These are phyloP conservation scores for Lucifuga dentata DNA, from an alignment of 2,113 vertebrate genomes.

Conservation along the genomic window DNA sequence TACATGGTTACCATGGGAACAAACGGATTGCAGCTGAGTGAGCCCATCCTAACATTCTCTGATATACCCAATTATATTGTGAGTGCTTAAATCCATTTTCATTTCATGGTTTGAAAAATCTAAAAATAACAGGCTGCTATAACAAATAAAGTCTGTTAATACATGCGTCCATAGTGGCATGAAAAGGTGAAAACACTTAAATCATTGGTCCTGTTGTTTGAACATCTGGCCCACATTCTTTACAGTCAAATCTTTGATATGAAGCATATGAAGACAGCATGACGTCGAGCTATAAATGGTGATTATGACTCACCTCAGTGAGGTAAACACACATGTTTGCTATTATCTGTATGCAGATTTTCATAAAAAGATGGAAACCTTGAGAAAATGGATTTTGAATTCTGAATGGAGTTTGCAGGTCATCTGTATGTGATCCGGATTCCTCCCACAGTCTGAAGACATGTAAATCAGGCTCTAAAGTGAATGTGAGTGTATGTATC, in stretches of 20 bases:
- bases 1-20: conserved; percentile 69
- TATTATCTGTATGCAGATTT: background rate
- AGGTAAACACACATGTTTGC: conserved; percentile 7
- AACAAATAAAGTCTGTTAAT: conserved; percentile 27
- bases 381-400: background rate
- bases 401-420: background rate
- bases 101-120: conserved; percentile 28
- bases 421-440: background rate
- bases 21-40: conserved; percentile 15
- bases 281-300: background rate
- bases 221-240: conserved; percentile 30
- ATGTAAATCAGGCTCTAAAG: background rate
- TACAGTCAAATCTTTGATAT: background rate
- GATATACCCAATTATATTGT: conserved; percentile 13
- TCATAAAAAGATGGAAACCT: background rate
- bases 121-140: background rate
- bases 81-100: conserved; percentile 1
- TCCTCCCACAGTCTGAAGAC: background rate
- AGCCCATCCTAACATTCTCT: conserved; percentile 3
- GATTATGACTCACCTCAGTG: conserved; percentile 28
- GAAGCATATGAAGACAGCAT: background rate
- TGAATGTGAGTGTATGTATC: background rate
- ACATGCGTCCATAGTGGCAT: too few species aligned
- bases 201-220: background rate
- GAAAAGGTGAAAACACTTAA: background rate